Conservation (phyloP, 2,888 invertebrate species). For the Palloptera scutellata region DNA sequence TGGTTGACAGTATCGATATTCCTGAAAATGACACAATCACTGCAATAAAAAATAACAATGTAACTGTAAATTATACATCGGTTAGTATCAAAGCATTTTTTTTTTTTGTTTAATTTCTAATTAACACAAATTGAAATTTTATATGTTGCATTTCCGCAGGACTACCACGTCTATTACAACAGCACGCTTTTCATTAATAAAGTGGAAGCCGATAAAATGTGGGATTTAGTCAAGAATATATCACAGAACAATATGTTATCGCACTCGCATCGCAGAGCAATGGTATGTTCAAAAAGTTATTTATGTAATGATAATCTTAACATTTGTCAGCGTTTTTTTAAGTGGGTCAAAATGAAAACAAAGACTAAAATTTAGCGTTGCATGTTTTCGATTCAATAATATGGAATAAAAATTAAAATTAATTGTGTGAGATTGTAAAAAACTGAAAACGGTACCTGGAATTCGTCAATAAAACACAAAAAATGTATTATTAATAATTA, state of each 20-base stretch:
- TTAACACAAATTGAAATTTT: no score
- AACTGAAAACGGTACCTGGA: no score
- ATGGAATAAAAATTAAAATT: no score
- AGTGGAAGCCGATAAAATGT: conserved; percentile 70
- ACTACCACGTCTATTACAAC: conserved; percentile 82
- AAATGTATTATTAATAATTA: no score
- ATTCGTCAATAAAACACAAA: no score
- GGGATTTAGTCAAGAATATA: conserved; percentile 71
- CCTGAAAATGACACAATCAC: conserved; percentile 56
- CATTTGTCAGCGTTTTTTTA: no score
- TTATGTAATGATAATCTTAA: no score
- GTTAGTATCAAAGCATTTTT: conserved; percentile 38
- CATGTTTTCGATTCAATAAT: no score
- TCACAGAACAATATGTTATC: conserved; percentile 78
- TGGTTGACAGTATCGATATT: conserved; percentile 58
- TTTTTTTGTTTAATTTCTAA: conserved; percentile 4
- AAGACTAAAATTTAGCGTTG: no score
- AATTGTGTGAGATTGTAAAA: no score
- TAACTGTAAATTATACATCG: conserved; percentile 49
- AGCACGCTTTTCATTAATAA: conserved; percentile 73
- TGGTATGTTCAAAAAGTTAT: conserved; percentile 67
- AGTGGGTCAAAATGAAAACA: no score
- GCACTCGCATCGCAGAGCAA: conserved; percentile 83
- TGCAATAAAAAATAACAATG: conserved; percentile 48
- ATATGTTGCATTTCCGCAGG: conserved; percentile 63